phyloP scores from a whole-genome alignment of 2,888 invertebrate genomes.

The Clistopyga incitator region DNA sequence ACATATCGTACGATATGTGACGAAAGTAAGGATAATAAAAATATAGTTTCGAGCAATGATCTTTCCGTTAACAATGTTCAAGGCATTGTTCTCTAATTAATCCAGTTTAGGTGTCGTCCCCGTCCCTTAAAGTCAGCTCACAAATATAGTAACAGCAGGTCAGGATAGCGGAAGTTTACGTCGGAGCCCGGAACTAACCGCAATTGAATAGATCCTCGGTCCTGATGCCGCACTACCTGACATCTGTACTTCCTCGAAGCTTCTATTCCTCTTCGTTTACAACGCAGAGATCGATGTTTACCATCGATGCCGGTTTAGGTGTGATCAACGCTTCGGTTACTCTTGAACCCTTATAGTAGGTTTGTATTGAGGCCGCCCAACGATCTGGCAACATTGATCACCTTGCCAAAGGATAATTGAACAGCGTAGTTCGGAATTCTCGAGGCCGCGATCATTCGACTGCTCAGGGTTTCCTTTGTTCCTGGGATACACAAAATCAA shows the following conservation, averaged over 20 bases:
- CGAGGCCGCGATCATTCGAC: neutral
- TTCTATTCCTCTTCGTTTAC: neutral
- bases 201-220: conserved; percentile 5
- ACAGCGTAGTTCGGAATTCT: neutral
- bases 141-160: neutral
- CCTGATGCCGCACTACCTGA: neutral
- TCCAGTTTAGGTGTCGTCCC: neutral
- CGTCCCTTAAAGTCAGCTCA: neutral
- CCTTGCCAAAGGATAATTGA: neutral
- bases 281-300: neutral
- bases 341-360: neutral
- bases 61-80: neutral
- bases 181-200: neutral
- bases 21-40: too few relatives aligned
- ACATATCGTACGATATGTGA: too few relatives aligned
- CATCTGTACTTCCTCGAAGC: neutral
- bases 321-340: neutral
- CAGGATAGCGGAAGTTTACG: neutral
- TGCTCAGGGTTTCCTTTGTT: neutral
- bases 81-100: neutral
- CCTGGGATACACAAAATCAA: too few relatives aligned
- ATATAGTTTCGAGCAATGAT: neutral
- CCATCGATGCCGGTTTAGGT: neutral
- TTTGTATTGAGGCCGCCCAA: neutral
- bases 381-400: neutral